These are phyloP conservation scores for Ursus arctos DNA, from an alignment of 2,113 vertebrate species.

Conservation along the genomic window DNA sequence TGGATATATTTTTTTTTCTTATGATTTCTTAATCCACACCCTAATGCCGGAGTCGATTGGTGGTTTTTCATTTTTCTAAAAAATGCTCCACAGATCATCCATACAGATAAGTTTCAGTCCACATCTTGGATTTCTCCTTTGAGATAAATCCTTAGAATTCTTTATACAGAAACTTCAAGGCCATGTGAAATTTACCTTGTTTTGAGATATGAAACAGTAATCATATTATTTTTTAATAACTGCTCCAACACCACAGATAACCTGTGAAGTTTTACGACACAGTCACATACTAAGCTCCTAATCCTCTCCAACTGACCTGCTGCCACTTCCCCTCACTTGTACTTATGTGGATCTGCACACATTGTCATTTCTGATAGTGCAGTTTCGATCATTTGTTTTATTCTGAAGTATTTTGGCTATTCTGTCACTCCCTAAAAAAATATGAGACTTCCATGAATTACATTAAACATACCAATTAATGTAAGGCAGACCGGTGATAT, in stretches of 20 bases:
- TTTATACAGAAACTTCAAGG: not conserved
- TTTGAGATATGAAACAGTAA: not conserved
- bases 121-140: not conserved
- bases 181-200: not conserved
- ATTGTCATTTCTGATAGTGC: not conserved
- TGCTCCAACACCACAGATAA: not conserved
- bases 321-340: not conserved
- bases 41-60: not conserved
- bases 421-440: slow-evolving; percentile 33
- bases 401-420: not conserved
- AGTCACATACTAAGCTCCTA: not conserved
- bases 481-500: not conserved
- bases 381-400: not conserved
- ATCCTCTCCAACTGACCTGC: not conserved
- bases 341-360: not conserved
- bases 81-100: not conserved
- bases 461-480: not conserved
- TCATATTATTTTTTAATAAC: not conserved
- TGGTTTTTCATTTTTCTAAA: slow-evolving; percentile 20
- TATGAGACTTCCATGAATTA: not conserved
- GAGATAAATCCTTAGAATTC: slow-evolving; percentile 6
- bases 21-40: not conserved
- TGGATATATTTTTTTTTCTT: not conserved
- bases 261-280: not conserved
- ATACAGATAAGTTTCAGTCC: not conserved